Conservation (phyloP, 1,140 invertebrate genomes). For the Contarinia nasturtii region DNA sequence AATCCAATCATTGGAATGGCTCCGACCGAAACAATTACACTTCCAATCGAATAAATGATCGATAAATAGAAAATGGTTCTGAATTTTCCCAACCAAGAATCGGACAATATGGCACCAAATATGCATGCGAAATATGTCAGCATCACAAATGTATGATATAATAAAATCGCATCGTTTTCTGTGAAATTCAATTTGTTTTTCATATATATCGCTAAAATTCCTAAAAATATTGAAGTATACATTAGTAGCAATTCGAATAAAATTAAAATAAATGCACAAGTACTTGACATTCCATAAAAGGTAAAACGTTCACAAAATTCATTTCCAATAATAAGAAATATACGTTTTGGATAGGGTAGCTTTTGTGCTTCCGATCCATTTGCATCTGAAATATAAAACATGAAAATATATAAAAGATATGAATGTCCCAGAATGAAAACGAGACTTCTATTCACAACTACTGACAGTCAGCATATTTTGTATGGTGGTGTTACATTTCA, state of each 20-base stretch:
- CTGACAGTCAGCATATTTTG: too few relatives aligned
- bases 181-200: constrained; percentile 40
- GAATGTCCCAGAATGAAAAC: too few relatives aligned
- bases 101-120: constrained; percentile 72
- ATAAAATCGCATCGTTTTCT: constrained; percentile 48
- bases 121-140: constrained; percentile 77
- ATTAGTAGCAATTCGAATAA: too few relatives aligned
- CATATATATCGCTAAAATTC: constrained; percentile 66
- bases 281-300: constrained; percentile 70
- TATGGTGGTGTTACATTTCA: too few relatives aligned
- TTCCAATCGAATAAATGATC: constrained; percentile 49
- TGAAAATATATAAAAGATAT: too few relatives aligned
- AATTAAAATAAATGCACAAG: constrained; percentile 16
- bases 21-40: constrained; percentile 35
- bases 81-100: constrained; percentile 72
- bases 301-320: constrained; percentile 77
- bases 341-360: constrained; percentile 40
- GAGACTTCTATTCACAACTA: too few relatives aligned
- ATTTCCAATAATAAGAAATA: constrained; percentile 64
- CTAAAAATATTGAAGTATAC: constrained; percentile 23
- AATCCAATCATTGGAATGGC: constrained; percentile 25
- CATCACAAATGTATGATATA: constrained; percentile 68
- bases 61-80: constrained; percentile 53
- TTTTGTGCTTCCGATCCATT: neutral
- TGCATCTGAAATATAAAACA: too few relatives aligned